Percentiles rank a stretch among this genome's conserved stretches.
Evolutionary conservation across 1,140 invertebrate genomes (phyloP).

Genomic region (Oryzaephilus surinamensis): DNA sequence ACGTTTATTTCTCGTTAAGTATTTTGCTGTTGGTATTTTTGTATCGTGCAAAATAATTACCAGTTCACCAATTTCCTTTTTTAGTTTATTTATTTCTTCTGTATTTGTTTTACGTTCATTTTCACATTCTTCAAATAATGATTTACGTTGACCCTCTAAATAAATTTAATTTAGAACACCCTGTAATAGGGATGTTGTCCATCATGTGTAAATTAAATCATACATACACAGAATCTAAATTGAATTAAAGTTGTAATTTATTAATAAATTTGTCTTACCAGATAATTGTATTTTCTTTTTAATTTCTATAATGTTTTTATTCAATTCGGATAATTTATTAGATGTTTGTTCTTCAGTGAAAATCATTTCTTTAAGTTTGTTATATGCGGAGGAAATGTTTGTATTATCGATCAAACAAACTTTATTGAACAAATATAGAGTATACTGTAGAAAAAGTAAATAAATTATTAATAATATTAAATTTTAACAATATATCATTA

Average conservation of each 20-base stretch:
- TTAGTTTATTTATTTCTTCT: conserved; percentile 57
- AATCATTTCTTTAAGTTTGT: no score
- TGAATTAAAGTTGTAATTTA: not conserved
- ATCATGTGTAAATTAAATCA: no score
- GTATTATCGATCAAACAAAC: no score
- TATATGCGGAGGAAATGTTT: no score
- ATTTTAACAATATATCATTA: no score
- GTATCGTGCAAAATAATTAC: conserved; percentile 47
- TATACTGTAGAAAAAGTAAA: no score
- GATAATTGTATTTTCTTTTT: conserved; percentile 73
- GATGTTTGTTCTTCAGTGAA: no score
- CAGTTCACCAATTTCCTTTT: conserved; percentile 58
- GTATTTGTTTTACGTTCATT: conserved; percentile 57
- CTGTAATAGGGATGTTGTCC: no score
- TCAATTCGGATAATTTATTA: no score
- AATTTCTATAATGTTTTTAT: conserved; percentile 65
- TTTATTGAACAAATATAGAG: no score
- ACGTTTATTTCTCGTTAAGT: conserved; percentile 15
- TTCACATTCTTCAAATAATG: conserved; percentile 67
- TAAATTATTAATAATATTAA: no score
- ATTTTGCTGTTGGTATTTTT: conserved; percentile 39
- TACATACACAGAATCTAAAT: no score
- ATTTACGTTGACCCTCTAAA: conserved; percentile 71
- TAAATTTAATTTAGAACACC: not conserved
- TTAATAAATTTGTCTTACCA: conserved; percentile 39